Evolutionary conservation across 2,888 invertebrate genomes (phyloP), one percentile per base, ranked within the genome.

Genomic region (Epinotia demarniana): DNA sequence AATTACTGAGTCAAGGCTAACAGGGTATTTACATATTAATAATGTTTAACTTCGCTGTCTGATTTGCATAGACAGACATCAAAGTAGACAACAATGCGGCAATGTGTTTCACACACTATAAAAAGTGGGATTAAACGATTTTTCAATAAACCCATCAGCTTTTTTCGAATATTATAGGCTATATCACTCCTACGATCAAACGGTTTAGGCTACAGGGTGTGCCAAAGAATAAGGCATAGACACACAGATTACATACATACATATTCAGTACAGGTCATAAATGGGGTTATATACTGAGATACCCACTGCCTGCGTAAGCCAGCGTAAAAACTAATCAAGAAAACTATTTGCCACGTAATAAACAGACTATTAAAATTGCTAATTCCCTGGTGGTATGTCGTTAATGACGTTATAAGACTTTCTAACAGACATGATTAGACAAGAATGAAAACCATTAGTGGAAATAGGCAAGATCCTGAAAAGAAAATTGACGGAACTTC

Each of bases 1-100:
- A 72, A 72, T 75, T 75, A 72, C 67, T 61, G 53, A 71, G 61
- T 72, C 75, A 72, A 75, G 75, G 75, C 19, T 62, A 57, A 62
- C 72, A 16, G 39, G 19, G 67, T 74, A 73, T 64, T 70, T 43
- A 27, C 70, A 66, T 70, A 63, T 71, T 64, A 70, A 75, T 75
- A 19, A 33, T 74, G 64, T 64, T 60, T 73, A 60, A 66, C 46
- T 73, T 75, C 16, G 67, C 27, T 46, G 33, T 61, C 55, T 46
- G n/a, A 39, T 75, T 75, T 66, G 60, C 64, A 70, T 75, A 70
- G 23, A 46, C 58, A 71, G 75, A 75, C 75, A 43, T 55, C 60
- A 55, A 19, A 18, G n/a, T 70, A 75, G 75, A 75, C 75, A 71
- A 75, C 64, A 75, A 71, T 70, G 60, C 64, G 9, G 39, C 39